A percentile compares a stretch with the other conserved stretches of the same genome.
These are phyloP conservation scores for Tympanoctomys barrerae DNA, from an alignment of 2,797 vertebrate genomes.

Conservation along the genomic window DNA sequence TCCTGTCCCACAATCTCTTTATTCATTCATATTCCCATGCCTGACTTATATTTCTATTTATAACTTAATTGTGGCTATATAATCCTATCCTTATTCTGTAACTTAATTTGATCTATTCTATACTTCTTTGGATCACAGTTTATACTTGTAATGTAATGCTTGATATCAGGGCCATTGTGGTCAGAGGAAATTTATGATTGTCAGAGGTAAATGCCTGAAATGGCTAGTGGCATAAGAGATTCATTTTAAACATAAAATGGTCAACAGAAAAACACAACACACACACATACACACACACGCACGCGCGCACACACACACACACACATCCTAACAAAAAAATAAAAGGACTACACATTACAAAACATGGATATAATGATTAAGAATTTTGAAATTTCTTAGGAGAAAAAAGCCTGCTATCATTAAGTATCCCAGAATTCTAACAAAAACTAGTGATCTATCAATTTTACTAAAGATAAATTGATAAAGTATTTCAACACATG, in stretches of 20 bases:
- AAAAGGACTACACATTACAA: not conserved
- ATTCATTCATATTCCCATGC: not conserved
- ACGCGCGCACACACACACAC: not conserved
- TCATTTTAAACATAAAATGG: not conserved
- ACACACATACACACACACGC: not conserved
- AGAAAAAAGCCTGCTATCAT: slow-evolving; percentile 32
- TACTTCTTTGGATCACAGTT: not conserved
- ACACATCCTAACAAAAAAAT: not conserved
- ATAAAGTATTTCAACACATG: not conserved
- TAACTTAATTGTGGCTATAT: slow-evolving; percentile 27
- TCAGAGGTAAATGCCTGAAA: not conserved
- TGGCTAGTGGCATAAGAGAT: not conserved
- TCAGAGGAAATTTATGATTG: slow-evolving; percentile 8
- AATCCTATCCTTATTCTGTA: no score
- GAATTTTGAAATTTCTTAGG: not conserved
- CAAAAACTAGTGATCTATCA: not conserved
- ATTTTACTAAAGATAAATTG: slow-evolving; percentile 20
- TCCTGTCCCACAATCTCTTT: not conserved
- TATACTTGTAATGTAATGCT: not conserved
- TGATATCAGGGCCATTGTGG: not conserved
- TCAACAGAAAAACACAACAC: not conserved
- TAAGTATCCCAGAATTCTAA: not conserved
- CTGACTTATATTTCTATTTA: slow-evolving; percentile 1
- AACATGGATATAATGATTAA: not conserved
- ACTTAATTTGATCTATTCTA: no score